Evolutionary conservation across 2,888 invertebrate species (phyloP), one percentile per base, ranked within the genome.

Genomic region (Callyntrura guangdongensis): DNA sequence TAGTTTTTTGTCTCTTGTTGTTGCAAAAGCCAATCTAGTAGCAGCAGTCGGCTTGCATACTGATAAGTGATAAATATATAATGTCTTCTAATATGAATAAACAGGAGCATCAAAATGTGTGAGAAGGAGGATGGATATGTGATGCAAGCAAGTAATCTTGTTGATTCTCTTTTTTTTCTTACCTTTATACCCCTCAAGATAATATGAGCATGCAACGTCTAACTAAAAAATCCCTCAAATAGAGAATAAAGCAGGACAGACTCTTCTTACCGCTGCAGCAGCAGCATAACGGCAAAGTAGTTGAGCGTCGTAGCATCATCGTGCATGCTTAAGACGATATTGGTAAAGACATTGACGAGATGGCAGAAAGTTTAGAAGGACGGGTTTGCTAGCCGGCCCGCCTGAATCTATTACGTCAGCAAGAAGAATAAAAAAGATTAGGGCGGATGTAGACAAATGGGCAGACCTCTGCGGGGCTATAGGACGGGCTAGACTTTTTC

Each of bases 321-420:
- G n/a, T 36, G 17, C 27, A 81, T 81, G 59, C 79, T 81, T 81
- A 56, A 81, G 59, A 59, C n/a, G 56, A 56, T 81, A 81, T 56
- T 17, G 9, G 67, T 17, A 47, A 87, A 87, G 67, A 79, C 87
- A 87, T 87, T 61, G 67, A 53, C 87, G 88, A 88, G 81, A 88
- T 82, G 81, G 89, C 74, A 67, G 25, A 83, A 89, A 95, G 0
- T 95, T 95, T 9, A 95, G 95, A 94, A 95, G 96, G 22, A 95
- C 96, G 72, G 95, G 96, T 95, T 95, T 95, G 92, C 95, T 93
- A 93, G 95, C 95, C 93, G 95, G 95, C 94, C 95, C 96, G 94
- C 96, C 96, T 93, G 96, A 96, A 91, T 69, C 88, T 88, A 81
- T 93, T 96, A 95, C 94, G 96, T 96, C 90, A 96, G 96, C 94